Evolutionary conservation across 92 coral and sea anemone species (phyloP).

Genomic region (Isaurus tuberculatus): DNA sequence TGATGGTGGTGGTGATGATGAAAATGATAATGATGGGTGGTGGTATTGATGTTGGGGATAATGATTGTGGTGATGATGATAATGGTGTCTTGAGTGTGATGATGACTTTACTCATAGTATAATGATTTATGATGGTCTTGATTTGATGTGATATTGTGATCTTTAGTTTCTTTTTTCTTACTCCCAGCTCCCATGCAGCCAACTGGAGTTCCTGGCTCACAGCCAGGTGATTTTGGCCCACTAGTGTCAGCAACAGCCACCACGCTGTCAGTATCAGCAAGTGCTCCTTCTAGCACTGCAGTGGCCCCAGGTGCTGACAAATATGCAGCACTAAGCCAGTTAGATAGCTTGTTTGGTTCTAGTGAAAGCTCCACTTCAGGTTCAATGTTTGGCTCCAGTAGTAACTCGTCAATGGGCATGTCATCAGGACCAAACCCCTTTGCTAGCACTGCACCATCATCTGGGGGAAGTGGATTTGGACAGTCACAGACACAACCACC

Average conservation of each 20-base stretch:
- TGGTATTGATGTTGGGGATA: too few relatives aligned
- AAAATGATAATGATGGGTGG: too few relatives aligned
- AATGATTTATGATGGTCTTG: too few relatives aligned
- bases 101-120: too few relatives aligned
- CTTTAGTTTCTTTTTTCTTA: neutral
- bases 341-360: constrained; percentile 83
- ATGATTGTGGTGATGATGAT: too few relatives aligned
- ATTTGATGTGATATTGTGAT: too few relatives aligned
- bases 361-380: constrained; percentile 63
- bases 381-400: constrained; percentile 77
- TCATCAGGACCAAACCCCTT: constrained; percentile 98
- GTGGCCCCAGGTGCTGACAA: constrained; percentile 62
- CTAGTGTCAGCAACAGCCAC: constrained; percentile 84
- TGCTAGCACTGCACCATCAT: constrained; percentile 63
- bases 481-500: constrained; percentile 21
- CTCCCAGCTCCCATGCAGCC: constrained; percentile 68
- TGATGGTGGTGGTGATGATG: too few relatives aligned
- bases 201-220: constrained; percentile 58
- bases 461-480: constrained; percentile 42
- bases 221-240: constrained; percentile 89
- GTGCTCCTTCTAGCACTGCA: constrained; percentile 51
- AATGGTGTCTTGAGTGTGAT: too few relatives aligned
- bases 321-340: constrained; percentile 94
- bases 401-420: constrained; percentile 83
- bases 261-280: constrained; percentile 48